These are phyloP conservation scores for Drosophila athabasca DNA, from an alignment of 1,140 invertebrate genomes.

Conservation along the genomic window DNA sequence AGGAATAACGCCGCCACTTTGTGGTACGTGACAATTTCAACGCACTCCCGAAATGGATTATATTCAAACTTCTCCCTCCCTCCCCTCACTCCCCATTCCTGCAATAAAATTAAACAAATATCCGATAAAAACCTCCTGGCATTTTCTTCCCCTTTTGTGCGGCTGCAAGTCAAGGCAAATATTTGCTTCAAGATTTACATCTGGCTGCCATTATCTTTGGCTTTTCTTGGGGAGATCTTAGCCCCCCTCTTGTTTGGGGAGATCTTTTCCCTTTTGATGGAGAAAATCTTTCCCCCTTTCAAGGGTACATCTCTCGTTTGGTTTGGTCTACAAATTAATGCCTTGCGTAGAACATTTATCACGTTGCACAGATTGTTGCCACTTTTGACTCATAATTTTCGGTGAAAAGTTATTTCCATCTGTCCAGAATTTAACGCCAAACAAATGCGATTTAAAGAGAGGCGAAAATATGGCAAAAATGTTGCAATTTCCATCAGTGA, in stretches of 20 bases:
- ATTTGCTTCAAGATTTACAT: conserved; percentile 76
- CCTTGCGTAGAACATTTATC: conserved; percentile 25
- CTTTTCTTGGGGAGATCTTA: too few species aligned
- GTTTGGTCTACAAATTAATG: conserved; percentile 24
- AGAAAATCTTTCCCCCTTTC: neutral
- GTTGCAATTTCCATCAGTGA: conserved; percentile 35
- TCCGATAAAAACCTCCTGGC: conserved; percentile 28
- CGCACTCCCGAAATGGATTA: conserved; percentile 39
- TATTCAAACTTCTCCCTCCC: neutral
- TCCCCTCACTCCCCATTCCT: neutral
- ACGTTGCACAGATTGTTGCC: neutral
- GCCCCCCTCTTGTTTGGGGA: neutral
- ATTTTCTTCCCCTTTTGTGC: conserved; percentile 8
- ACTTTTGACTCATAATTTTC: conserved; percentile 8
- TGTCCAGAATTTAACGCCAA: conserved; percentile 32
- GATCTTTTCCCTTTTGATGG: too few species aligned
- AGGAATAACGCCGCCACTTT: conserved; percentile 35
- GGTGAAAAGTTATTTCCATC: conserved; percentile 20
- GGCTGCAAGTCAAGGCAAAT: conserved; percentile 67
- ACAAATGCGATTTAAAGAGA: conserved; percentile 24
- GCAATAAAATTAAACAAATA: conserved; percentile 23
- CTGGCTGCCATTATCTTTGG: conserved; percentile 60
- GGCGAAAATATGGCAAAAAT: conserved; percentile 28
- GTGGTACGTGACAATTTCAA: conserved; percentile 79
- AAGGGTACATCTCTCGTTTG: neutral